Evolutionary conservation across 2,888 invertebrate genomes (phyloP), one percentile per base, ranked within the genome.

Genomic region (Spilarctia lutea): DNA sequence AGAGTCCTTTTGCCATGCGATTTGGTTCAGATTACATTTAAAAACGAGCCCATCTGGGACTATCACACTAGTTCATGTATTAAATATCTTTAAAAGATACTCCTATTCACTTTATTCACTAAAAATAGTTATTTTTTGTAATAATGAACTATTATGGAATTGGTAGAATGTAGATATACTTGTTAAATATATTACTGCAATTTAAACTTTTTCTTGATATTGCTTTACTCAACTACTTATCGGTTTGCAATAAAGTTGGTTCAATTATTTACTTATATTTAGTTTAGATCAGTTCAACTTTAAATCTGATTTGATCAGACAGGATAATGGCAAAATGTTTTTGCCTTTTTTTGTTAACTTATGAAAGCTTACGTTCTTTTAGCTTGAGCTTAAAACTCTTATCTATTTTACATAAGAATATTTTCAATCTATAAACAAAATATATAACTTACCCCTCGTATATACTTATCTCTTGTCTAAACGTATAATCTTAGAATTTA

Each of bases 401-500:
- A 30, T 27, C 13, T 30, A 27, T 10, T 30, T 30, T 27, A 60
- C 16, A 60, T 27, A 60, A 60, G 4, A 60, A 60, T 16, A 27
- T 13, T 60, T 60, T 27, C 6, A 27, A 60, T 4, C 27, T 27
- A 27, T 60, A 60, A 27, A 60, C 3, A 27, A 60, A 27, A 60
- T 60, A 60, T 60, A 16, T 60, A 3, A 60, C 27, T 27, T 63
- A 30, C 30, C 30, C 30, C 30, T 68, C 24, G 13, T 11, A 27
- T 27, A 20, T 56, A 56, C n/a, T 35, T 10, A 56, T n/a, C 56
- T 60, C 27, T 70, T 56, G 4, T 69, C 35, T 63, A 63, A 30
- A 75, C 76, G 75, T 71, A 77, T 63, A 75, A 76, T 33, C 45
- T 63, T 65, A 65, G 63, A 27, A 65, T 52, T 65, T 65, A 65